Evolutionary conservation across 1,140 invertebrate genomes (phyloP).

Genomic region (Apolygus lucorum): DNA sequence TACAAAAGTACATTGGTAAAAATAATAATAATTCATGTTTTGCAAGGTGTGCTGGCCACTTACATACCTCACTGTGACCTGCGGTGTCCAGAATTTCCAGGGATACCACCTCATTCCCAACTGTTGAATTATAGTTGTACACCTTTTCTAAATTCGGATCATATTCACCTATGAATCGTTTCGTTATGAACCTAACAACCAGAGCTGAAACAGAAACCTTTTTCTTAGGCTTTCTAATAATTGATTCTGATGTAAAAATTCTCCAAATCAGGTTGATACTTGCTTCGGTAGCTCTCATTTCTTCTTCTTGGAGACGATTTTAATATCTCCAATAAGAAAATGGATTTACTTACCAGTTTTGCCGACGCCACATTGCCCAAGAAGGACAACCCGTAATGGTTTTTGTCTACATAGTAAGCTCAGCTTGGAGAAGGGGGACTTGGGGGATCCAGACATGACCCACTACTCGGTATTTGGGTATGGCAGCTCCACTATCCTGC

Average conservation of each 20-base stretch:
- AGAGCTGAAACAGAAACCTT: constrained; percentile 48
- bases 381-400: constrained; percentile 60
- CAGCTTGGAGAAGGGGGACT: constrained; percentile 32
- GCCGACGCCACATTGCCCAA: constrained; percentile 67
- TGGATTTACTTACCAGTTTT: constrained; percentile 68
- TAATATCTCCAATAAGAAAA: no score
- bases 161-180: constrained; percentile 75
- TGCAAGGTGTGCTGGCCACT: no score
- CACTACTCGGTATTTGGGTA: no score
- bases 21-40: no score
- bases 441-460: constrained; percentile 22
- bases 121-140: constrained; percentile 62
- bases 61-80: constrained; percentile 58
- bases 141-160: constrained; percentile 68
- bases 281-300: no score
- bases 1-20: no score
- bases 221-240: no score
- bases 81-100: constrained; percentile 73
- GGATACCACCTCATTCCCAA: constrained; percentile 66
- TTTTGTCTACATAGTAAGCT: constrained; percentile 41
- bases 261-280: no score
- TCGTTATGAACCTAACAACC: constrained; percentile 69
- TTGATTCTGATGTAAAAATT: no score
- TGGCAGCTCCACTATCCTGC: not conserved
- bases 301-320: no score